These are phyloP conservation scores for Sebastes cheni DNA, from an alignment of 2,797 vertebrate genomes.

Conservation along the genomic window DNA sequence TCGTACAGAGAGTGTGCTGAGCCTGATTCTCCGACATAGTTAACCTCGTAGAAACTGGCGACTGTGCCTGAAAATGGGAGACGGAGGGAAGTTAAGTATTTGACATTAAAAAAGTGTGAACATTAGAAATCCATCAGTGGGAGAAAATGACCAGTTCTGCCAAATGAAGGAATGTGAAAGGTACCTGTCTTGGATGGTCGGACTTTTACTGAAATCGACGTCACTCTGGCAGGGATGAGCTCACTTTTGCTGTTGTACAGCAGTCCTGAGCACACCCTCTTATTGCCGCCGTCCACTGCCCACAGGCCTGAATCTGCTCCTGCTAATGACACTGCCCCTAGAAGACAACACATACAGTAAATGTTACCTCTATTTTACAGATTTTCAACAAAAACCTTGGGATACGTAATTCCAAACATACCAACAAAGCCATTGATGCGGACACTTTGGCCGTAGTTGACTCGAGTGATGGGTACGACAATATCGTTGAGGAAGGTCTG, in stretches of 20 bases:
- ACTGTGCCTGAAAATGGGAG: constrained; percentile 71
- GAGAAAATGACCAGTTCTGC: not conserved
- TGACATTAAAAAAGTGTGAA: not conserved
- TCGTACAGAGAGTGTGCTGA: constrained; percentile 85
- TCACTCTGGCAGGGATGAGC: constrained; percentile 85
- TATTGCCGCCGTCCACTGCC: constrained; percentile 94
- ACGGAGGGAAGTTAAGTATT: not conserved
- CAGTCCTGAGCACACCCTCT: constrained; percentile 87
- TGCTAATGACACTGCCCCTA: constrained; percentile 88
- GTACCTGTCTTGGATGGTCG: constrained; percentile 82
- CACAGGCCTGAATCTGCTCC: constrained; percentile 86
- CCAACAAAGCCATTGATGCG: constrained; percentile 89
- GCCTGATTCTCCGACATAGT: constrained; percentile 82
- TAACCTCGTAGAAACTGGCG: constrained; percentile 84
- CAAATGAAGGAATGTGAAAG: not conserved
- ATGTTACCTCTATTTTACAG: not conserved
- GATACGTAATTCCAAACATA: constrained; percentile 55
- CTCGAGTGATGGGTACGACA: constrained; percentile 83
- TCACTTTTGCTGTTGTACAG: constrained; percentile 89
- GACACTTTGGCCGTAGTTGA: constrained; percentile 88
- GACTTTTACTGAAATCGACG: constrained; percentile 83
- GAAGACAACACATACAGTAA: not conserved
- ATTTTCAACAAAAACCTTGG: not conserved
- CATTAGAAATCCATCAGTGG: not conserved
- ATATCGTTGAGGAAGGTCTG: constrained; percentile 90